A percentile compares a stretch with the other conserved stretches of the same genome.
Evolutionary conservation across 2,113 vertebrate species (phyloP).

Genomic region (Morone chrysops): DNA sequence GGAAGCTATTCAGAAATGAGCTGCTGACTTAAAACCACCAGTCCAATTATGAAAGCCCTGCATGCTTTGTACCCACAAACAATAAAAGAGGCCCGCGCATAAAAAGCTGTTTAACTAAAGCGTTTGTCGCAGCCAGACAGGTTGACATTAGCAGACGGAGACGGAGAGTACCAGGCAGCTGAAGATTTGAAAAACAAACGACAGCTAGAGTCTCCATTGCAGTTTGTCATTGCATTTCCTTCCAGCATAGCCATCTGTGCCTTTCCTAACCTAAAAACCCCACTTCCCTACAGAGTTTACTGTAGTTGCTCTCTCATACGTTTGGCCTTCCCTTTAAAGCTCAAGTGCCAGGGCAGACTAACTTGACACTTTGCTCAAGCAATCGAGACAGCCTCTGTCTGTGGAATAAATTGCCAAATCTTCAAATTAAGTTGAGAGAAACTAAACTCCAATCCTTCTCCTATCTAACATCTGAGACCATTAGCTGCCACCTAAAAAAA

Average conservation of each 20-base stretch:
- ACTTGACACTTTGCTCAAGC: slow-evolving; percentile 37
- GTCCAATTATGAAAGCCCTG: slow-evolving; percentile 40
- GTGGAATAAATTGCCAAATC: slow-evolving; percentile 27
- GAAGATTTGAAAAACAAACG: slow-evolving; percentile 65
- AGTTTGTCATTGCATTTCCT: slow-evolving; percentile 35
- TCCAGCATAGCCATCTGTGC: slow-evolving; percentile 57
- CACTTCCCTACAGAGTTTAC: slow-evolving; percentile 13
- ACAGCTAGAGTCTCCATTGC: slow-evolving; percentile 30
- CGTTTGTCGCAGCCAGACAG: slow-evolving; percentile 53
- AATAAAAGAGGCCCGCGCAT: slow-evolving; percentile 26
- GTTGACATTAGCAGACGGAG: slow-evolving; percentile 65
- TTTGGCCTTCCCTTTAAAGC: slow-evolving; percentile 1
- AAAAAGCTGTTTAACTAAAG: slow-evolving; percentile 33
- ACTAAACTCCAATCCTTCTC: slow-evolving; percentile 31
- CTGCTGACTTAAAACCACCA: slow-evolving; percentile 6
- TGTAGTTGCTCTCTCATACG: slow-evolving; percentile 8
- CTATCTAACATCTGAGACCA: slow-evolving; percentile 35
- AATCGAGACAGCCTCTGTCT: slow-evolving; percentile 19
- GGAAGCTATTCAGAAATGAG: slow-evolving; percentile 8
- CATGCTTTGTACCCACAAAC: slow-evolving; percentile 45
- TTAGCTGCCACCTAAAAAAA: slow-evolving; percentile 41
- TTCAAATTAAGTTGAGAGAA: slow-evolving; percentile 24
- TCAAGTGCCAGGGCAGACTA: background rate
- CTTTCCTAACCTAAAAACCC: slow-evolving; percentile 22
- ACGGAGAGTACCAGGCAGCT: slow-evolving; percentile 51